These are phyloP conservation scores for Ruditapes philippinarum DNA, from an alignment of 1,140 invertebrate species.

Conservation along the genomic window DNA sequence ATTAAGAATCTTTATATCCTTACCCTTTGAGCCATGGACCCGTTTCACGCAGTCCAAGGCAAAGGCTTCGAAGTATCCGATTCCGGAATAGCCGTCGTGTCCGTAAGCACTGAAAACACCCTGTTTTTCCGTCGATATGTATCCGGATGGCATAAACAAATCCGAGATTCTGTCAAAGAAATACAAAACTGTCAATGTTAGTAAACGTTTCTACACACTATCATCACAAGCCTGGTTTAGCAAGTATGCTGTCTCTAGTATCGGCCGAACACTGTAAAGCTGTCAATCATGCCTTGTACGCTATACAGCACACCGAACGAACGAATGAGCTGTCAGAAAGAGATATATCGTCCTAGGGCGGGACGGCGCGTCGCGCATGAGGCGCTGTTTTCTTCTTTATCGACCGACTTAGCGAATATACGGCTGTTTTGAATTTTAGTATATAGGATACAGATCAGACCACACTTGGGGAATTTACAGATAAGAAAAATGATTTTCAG, in stretches of 20 bases:
- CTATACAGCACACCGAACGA: constrained; percentile 75
- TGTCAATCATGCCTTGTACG: constrained; percentile 85
- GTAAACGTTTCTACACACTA: constrained; percentile 79
- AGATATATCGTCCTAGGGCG: constrained; percentile 62
- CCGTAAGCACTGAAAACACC: constrained; percentile 65
- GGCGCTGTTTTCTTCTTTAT: constrained; percentile 42
- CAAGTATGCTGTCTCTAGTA: constrained; percentile 83
- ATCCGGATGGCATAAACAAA: constrained; percentile 81
- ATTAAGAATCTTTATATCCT: constrained; percentile 66
- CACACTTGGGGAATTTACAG: constrained; percentile 63
- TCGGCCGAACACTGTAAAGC: constrained; percentile 82
- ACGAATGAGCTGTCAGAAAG: constrained; percentile 85
- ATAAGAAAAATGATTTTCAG: constrained; percentile 69
- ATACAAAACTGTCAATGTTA: constrained; percentile 83
- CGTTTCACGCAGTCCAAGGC: constrained; percentile 66
- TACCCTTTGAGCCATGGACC: constrained; percentile 82
- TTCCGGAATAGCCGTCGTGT: constrained; percentile 64
- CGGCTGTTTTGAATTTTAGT: constrained; percentile 43
- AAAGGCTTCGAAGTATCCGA: constrained; percentile 50
- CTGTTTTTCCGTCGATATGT: constrained; percentile 69
- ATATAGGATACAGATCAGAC: constrained; percentile 47
- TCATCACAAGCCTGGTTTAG: constrained; percentile 84
- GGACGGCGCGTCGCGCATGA: constrained; percentile 28
- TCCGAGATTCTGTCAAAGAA: constrained; percentile 81
- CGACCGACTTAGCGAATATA: constrained; percentile 37